Evolutionary conservation across 2,888 invertebrate species (phyloP).

Genomic region (Meloe dianella): DNA sequence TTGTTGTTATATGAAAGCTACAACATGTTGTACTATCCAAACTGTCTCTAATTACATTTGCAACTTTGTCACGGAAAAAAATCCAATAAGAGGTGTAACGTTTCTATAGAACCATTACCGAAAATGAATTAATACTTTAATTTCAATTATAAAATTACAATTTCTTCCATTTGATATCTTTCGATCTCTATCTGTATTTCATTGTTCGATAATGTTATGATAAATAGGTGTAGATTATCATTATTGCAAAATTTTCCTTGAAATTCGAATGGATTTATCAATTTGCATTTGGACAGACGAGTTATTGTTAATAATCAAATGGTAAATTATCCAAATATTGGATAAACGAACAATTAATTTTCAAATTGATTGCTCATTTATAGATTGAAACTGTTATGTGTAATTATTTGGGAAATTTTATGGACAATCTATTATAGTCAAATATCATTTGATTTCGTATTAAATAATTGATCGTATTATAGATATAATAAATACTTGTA

Average conservation of each 20-base stretch:
- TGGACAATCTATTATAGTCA: neutral
- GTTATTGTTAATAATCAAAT: neutral
- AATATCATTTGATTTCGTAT: neutral
- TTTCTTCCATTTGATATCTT: neutral
- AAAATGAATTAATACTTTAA: neutral
- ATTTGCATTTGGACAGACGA: neutral
- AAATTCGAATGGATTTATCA: neutral
- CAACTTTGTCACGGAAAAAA: neutral
- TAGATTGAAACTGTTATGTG: neutral
- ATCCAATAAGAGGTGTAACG: neutral
- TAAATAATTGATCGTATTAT: neutral
- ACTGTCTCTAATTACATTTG: neutral
- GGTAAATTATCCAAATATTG: neutral
- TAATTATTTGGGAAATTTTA: slow-evolving; percentile 1
- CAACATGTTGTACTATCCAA: neutral
- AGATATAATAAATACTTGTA: neutral
- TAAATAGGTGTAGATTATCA: neutral
- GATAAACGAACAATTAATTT: neutral
- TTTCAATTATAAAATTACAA: neutral
- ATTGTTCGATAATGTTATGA: neutral
- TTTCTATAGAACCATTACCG: neutral
- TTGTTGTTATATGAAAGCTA: neutral
- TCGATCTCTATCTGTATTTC: neutral
- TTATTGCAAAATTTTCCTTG: neutral
- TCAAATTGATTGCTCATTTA: neutral